A percentile compares a stretch with the other conserved stretches of the same genome.
Conservation (phyloP, 2,797 vertebrate species). For the Lerista edwardsae region DNA sequence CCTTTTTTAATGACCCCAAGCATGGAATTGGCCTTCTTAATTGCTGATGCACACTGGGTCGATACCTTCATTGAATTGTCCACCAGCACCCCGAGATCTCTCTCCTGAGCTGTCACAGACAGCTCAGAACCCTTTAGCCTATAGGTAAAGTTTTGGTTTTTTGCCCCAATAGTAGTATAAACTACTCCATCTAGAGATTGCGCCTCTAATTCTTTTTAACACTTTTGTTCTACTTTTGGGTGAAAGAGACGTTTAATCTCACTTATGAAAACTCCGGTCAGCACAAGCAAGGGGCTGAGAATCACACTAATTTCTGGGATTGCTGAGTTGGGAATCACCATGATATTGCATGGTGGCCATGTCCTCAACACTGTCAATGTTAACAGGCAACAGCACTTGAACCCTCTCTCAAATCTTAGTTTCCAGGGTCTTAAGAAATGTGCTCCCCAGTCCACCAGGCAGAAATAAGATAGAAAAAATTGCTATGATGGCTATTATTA, state of each 20-base stretch:
- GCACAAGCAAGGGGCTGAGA: background rate
- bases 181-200: background rate
- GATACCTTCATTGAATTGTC: too few relatives aligned
- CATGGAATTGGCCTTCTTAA: too few relatives aligned
- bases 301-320: too few relatives aligned
- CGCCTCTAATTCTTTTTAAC: background rate
- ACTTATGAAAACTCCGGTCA: background rate
- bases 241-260: background rate
- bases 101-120: too few relatives aligned
- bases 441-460: background rate
- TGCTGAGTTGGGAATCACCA: too few relatives aligned
- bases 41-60: too few relatives aligned
- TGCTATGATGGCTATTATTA: background rate
- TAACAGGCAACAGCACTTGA: background rate
- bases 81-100: too few relatives aligned
- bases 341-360: too few relatives aligned
- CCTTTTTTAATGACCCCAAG: too few relatives aligned
- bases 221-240: background rate
- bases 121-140: too few relatives aligned
- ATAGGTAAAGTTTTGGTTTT: too few relatives aligned
- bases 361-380: background rate
- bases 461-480: background rate
- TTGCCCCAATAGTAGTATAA: too few relatives aligned
- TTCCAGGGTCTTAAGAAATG: background rate
- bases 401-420: background rate